A percentile compares a stretch with the other conserved stretches of the same genome.
phyloP scores from a whole-genome alignment of 2,888 invertebrate genomes.

The Sarcophaga carnaria region DNA sequence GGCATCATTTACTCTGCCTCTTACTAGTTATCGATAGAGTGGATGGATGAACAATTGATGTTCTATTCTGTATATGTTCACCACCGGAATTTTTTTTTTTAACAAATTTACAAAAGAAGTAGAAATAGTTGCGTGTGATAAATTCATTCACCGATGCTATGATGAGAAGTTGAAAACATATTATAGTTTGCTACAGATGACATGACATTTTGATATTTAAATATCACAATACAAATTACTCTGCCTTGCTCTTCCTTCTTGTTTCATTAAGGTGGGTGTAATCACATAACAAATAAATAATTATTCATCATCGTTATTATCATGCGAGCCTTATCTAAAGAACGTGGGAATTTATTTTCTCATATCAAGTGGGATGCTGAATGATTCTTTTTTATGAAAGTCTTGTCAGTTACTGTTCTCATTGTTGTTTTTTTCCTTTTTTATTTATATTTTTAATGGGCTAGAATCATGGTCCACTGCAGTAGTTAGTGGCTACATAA shows the following conservation, averaged over 20 bases:
- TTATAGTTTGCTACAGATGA: conserved; percentile 76
- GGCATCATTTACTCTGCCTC: conserved; percentile 19
- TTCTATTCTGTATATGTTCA: conserved; percentile 50
- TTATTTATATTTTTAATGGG: not conserved
- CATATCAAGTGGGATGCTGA: conserved; percentile 31
- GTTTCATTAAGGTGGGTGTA: conserved; percentile 60
- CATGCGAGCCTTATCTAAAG: conserved; percentile 39
- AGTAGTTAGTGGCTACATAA: conserved; percentile 50
- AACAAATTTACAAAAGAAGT: not conserved
- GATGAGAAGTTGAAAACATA: conserved; percentile 57
- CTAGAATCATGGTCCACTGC: conserved; percentile 74
- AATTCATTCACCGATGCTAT: conserved; percentile 69
- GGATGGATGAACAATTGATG: conserved; percentile 70
- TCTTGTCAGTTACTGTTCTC: not conserved
- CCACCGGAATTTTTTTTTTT: conserved; percentile 73
- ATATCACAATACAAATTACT: conserved; percentile 32
- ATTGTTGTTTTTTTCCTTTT: conserved; percentile 9
- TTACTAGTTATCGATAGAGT: conserved; percentile 48
- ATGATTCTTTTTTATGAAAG: not conserved
- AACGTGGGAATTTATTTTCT: conserved; percentile 74
- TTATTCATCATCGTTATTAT: conserved; percentile 43
- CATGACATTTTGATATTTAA: conserved; percentile 77
- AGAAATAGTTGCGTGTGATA: conserved; percentile 73
- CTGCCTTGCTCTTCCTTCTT: conserved; percentile 10
- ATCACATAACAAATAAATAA: conserved; percentile 33